Conservation (phyloP, 2,888 invertebrate species). For the Melitaea athalia region DNA sequence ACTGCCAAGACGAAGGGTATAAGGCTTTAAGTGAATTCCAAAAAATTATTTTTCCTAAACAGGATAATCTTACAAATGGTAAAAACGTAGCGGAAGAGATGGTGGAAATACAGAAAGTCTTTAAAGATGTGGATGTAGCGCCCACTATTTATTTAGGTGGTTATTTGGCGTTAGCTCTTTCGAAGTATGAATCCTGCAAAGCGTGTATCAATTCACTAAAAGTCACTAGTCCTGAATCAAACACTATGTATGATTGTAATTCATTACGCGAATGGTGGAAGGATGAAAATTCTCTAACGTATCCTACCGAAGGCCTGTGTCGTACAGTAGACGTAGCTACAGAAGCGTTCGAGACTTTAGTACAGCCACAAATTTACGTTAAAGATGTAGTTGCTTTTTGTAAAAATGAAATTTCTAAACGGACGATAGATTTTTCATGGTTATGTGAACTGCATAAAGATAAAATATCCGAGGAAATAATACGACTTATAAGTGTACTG, state of each 20-base stretch:
- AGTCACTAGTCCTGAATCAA: neutral
- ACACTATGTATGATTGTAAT: slow-evolving; percentile 5
- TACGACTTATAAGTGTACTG: neutral
- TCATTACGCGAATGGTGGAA: neutral
- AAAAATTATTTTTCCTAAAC: slow-evolving; percentile 2
- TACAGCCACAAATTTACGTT: neutral
- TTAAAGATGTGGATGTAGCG: neutral
- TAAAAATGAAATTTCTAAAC: neutral
- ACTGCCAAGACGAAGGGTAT: neutral
- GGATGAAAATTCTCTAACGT: neutral
- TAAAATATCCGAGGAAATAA: neutral
- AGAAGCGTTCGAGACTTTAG: neutral
- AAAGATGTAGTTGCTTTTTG: neutral
- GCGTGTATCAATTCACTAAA: neutral
- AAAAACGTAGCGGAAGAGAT: neutral
- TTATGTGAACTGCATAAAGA: neutral
- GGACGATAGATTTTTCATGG: neutral
- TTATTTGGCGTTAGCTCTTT: neutral
- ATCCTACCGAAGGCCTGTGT: neutral
- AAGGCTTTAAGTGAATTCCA: neutral
- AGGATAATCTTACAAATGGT: neutral
- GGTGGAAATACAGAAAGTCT: slow-evolving; percentile 1
- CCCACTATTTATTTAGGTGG: neutral
- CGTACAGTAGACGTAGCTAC: neutral
- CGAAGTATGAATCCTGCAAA: neutral